Evolutionary conservation across 2,888 invertebrate genomes (phyloP), one percentile per base, ranked within the genome.

Genomic region (Malthinus flaveolus): DNA sequence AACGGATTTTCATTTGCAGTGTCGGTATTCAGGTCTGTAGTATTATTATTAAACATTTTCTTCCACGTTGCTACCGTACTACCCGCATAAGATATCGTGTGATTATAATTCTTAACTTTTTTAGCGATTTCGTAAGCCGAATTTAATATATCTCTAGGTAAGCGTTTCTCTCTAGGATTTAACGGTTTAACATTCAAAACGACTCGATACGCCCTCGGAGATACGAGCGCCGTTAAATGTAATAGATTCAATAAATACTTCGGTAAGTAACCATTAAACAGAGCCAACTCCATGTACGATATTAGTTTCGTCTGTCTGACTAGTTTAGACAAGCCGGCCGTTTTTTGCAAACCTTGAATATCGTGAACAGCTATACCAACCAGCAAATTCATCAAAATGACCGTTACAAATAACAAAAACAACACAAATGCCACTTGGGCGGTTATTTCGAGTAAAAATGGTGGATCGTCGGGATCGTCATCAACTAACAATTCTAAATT

Each of bases 341-440:
- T 92, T 81, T 92, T 92, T 66, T 91, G 88, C 9, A 93, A 79
- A 0, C 92, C 92, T 74, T 92, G 92, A 56, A 93, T 93, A 72
- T 93, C 93, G 69, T 93, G 91, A 3, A 93, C 93, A 0, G 93
- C 93, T 65, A 93, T 93, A 74, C 93, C 93, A 10, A 93, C 91
- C 1, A 93, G 80, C 1, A 93, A 78, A 78, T 93, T 93, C 92
- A 93, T 93, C 39, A 93, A 80, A 5, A 92, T 91, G 1, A 93
- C 90, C 0, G 93, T 92, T 0, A 93, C 92, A 72, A 93, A 91
- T 68, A 93, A 81, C 4, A 93, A 79, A 68, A 93, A 92, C 15
- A 91, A 78, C 6, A 91, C 88, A 72, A 91, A 92, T 1, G 90
- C 90, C 48, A 92, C 85, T 78, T 92, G 91, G 0, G 91, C 91